A percentile compares a stretch with the other conserved stretches of the same genome.
Evolutionary conservation across 2,888 invertebrate genomes (phyloP).

Genomic region (Drosophila suboccidentalis): DNA sequence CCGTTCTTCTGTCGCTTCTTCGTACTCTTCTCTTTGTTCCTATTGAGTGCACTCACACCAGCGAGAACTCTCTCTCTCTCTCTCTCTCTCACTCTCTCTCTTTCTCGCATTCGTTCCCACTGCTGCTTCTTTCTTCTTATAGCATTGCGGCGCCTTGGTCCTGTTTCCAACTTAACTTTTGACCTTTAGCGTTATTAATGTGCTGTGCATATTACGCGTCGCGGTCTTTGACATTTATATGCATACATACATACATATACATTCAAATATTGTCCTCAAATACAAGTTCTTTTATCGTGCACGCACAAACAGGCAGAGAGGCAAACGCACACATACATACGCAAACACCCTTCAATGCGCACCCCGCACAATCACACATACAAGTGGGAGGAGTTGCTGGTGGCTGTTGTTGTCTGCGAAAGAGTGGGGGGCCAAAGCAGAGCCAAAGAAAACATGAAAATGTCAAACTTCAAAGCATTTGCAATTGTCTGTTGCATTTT

Average conservation of each 20-base stretch:
- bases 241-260: slow-evolving; percentile 7
- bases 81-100: slow-evolving; percentile 13
- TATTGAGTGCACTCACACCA: slow-evolving; percentile 48
- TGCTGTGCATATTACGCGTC: slow-evolving; percentile 62
- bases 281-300: slow-evolving; percentile 67
- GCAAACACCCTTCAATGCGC: slow-evolving; percentile 68
- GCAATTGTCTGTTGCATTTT: slow-evolving; percentile 32
- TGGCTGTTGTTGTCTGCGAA: slow-evolving; percentile 51
- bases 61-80: slow-evolving; percentile 12
- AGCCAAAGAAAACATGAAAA: slow-evolving; percentile 58
- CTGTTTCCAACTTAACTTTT: slow-evolving; percentile 66
- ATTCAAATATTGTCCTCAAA: slow-evolving; percentile 61
- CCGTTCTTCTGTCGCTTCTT: no score
- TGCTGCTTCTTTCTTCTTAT: slow-evolving; percentile 14
- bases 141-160: slow-evolving; percentile 49
- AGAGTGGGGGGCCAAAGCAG: slow-evolving; percentile 30
- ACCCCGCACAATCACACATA: slow-evolving; percentile 66
- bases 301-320: slow-evolving; percentile 47
- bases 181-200: slow-evolving; percentile 75
- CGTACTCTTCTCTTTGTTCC: slow-evolving; percentile 62
- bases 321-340: slow-evolving; percentile 33
- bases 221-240: slow-evolving; percentile 59
- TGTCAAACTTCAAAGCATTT: slow-evolving; percentile 57
- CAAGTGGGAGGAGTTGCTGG: slow-evolving; percentile 73
- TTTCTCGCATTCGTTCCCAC: slow-evolving; percentile 14